Evolutionary conservation across 2,888 invertebrate genomes (phyloP), one percentile per base, ranked within the genome.

Genomic region (Orthosia incerta): DNA sequence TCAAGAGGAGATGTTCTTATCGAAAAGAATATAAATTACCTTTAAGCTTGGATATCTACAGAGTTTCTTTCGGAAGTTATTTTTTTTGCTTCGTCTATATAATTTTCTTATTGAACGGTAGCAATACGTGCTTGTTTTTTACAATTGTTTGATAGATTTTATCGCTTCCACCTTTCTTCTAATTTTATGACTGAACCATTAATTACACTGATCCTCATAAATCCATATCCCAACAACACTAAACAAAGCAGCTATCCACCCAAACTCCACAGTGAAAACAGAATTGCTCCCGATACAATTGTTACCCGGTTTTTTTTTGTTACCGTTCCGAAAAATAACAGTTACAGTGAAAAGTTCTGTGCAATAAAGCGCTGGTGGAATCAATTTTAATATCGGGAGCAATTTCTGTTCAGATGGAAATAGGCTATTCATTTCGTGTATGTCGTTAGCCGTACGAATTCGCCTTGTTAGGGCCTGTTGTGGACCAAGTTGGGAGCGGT

Each of bases 331-430:
- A 77, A 86, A 86, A 83, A 77, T 83, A 89, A 87, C 88, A 88
- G 87, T 89, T 87, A 83, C 80, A 80, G 84, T 87, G 87, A 89
- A 90, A 89, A 89, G 89, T 87, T 86, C 83, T 80, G 83, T 78
- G 88, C 91, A 92, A 92, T 92, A 92, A 89, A 89, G 88, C 88
- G 83, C 82, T 89, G 87, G 87, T 77, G 88, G 90, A 92, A 93
- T 93, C 92, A 93, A 92, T 93, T 93, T 93, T 92, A 92, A 93
- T 93, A 93, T 91, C 89, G 87, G 69, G 82, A 83, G 80, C 84
- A 82, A 80, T 86, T 84, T 82, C 83, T 78, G 86, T 76, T 78
- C 84, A 71, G 71, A 83, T 85, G 82, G 84, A 83, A 87, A 87
- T 86, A 88, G 84, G 87, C 88, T 86, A 90, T 91, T 90, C 90